Evolutionary conservation across 2,888 invertebrate genomes (phyloP).

Genomic region (Theristus sp.): DNA sequence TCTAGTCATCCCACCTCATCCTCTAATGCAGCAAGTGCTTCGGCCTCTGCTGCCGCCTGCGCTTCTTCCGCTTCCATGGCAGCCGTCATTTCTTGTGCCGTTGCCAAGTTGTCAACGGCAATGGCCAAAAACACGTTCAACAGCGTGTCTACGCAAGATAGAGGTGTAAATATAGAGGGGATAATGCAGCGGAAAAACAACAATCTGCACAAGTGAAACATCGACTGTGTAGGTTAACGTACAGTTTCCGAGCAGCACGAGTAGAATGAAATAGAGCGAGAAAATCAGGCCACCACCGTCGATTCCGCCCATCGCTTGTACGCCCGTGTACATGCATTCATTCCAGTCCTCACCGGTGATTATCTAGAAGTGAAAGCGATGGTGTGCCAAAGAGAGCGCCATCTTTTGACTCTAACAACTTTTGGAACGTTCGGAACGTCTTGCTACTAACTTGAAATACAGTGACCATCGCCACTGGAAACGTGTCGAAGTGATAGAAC

Average conservation of each 20-base stretch:
- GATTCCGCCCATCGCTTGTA: conserved; percentile 84
- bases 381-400: too few relatives aligned
- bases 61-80: conserved; percentile 81
- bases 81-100: conserved; percentile 95
- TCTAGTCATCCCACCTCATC: neutral
- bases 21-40: neutral
- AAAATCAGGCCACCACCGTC: conserved; percentile 76
- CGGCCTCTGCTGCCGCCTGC: neutral
- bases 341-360: conserved; percentile 99
- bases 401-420: too few relatives aligned
- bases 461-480: conserved; percentile 94
- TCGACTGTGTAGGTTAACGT: conserved; percentile 75
- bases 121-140: conserved; percentile 99
- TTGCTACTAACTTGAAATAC: conserved; percentile 87
- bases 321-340: conserved; percentile 98
- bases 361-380: too few relatives aligned
- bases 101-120: conserved; percentile 98
- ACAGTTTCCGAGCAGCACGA: conserved; percentile 96
- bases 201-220: too few relatives aligned
- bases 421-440: too few relatives aligned
- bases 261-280: conserved; percentile 91
- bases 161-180: too few relatives aligned
- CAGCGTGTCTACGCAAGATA: conserved; percentile 60
- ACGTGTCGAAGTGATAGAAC: conserved; percentile 95
- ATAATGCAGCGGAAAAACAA: too few relatives aligned